Base-by-base conservation (phyloP, 2,113 vertebrate genomes). In the Oryzias celebensis region DNA sequence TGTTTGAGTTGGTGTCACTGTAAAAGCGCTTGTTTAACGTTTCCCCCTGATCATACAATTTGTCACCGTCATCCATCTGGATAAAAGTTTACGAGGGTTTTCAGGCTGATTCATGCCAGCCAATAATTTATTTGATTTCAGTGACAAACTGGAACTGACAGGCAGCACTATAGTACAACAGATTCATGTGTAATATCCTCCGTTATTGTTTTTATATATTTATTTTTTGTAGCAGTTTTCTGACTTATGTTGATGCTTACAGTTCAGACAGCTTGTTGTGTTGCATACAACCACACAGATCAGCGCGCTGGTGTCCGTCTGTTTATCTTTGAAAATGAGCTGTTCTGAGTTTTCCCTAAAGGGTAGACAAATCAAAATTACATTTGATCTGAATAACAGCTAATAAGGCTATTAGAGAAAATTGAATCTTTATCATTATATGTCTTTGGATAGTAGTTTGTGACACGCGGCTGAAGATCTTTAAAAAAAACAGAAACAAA, bases 1-100 rank as follows among this genome's bases (percentile, higher is more conserved):
- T 57, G 54, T 61, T 23, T 55, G 31, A 17, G 17, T 73, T 28
- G 36, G 41, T 58, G 50, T 52, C 50, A 62, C 12, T 68, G 24
- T 57, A 49, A 52, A 60, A 65, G 53, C 56, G 54, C 48, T 52
- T 51, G 1, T 53, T 43, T 20, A 65, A 45, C 65, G 52, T 70
- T 60, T 61, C 0, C 48, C 47, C 50, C 52, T 28, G 78, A 72
- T 80, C 78, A 75, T 31, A 36, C 13, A 52, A 75, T 23, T 71
- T 70, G 84, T 58, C 72, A 52, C 65, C 45, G 12, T 65, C 73
- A 80, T 87, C 75, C 78, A 83, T 88, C 83, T 78, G 49, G 56
- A 60, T 74, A 43, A 44, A 46, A 76, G 53, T 63, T 63, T 15
- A 24, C 51, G 59, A 67, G 56, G 47, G 62, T 79, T 75, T 58